These are phyloP conservation scores for Oreochromis mossambicus DNA, from an alignment of 2,797 vertebrate genomes.

Conservation along the genomic window DNA sequence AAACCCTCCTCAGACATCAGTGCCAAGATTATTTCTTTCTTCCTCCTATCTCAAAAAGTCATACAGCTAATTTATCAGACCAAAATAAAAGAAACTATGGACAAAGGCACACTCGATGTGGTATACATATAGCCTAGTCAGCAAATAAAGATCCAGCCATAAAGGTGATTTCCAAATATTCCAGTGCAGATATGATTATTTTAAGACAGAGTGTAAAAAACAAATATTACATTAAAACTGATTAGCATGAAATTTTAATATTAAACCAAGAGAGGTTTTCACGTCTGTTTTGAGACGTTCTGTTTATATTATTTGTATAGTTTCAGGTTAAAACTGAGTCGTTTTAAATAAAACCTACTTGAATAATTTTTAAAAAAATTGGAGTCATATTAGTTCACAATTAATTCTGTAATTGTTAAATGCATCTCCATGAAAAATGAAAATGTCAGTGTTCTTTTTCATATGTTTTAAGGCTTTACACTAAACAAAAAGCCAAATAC, in stretches of 20 bases:
- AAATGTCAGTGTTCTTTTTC: not conserved
- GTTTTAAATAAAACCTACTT: not conserved
- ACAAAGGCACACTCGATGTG: not conserved
- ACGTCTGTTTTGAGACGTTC: accelerated
- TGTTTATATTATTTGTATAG: not conserved
- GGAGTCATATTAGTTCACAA: not conserved
- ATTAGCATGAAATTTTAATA: not conserved
- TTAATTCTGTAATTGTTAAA: not conserved
- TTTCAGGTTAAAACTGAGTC: not conserved
- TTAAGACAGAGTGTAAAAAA: not conserved
- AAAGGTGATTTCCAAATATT: not conserved
- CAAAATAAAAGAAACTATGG: not conserved
- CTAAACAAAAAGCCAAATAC: not conserved
- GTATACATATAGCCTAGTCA: not conserved
- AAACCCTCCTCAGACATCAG: not conserved
- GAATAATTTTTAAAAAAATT: not conserved
- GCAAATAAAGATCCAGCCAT: not conserved
- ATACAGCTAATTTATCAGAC: not conserved
- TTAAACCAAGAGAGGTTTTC: not conserved
- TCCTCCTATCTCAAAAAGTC: not conserved
- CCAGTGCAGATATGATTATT: not conserved
- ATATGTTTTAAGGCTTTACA: not conserved
- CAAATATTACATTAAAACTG: not conserved
- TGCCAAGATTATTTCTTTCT: not conserved
- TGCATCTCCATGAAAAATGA: not conserved